phyloP scores from a whole-genome alignment of 1,140 invertebrate species.

The Paramacrobiotus metropolitanus region DNA sequence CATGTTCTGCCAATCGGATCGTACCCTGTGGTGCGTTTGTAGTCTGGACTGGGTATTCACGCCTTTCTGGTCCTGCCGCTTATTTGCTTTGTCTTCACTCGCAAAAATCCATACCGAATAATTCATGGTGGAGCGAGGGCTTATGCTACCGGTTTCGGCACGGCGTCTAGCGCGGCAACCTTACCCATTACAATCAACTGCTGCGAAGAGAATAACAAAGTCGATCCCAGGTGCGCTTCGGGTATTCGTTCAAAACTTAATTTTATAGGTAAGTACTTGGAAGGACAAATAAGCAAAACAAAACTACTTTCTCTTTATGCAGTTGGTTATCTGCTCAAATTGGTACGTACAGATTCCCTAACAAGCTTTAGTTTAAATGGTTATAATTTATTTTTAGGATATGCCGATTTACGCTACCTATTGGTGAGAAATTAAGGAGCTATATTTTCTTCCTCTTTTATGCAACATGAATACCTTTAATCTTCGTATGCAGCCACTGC shows the following conservation, averaged over 20 bases:
- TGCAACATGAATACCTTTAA: too few relatives aligned
- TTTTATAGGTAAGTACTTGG: neutral
- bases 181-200: conserved; percentile 72
- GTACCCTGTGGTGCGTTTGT: too few relatives aligned
- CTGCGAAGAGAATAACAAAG: conserved; percentile 60
- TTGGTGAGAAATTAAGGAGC: conserved; percentile 38
- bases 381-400: conserved; percentile 38
- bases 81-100: conserved; percentile 22
- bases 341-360: too few relatives aligned
- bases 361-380: too few relatives aligned
- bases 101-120: conserved; percentile 25
- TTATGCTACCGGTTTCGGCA: conserved; percentile 27
- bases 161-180: conserved; percentile 47
- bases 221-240: conserved; percentile 59
- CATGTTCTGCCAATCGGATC: too few relatives aligned
- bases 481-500: too few relatives aligned
- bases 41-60: conserved; percentile 24
- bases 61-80: conserved; percentile 23
- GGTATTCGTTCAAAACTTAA: conserved; percentile 23
- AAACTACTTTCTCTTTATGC: too few relatives aligned
- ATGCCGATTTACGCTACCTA: conserved; percentile 78
- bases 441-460: too few relatives aligned
- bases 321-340: too few relatives aligned
- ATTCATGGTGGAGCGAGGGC: conserved; percentile 24
- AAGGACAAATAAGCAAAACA: too few relatives aligned